Evolutionary conservation across 2,888 invertebrate species (phyloP).

Genomic region (Phengaris alcon): DNA sequence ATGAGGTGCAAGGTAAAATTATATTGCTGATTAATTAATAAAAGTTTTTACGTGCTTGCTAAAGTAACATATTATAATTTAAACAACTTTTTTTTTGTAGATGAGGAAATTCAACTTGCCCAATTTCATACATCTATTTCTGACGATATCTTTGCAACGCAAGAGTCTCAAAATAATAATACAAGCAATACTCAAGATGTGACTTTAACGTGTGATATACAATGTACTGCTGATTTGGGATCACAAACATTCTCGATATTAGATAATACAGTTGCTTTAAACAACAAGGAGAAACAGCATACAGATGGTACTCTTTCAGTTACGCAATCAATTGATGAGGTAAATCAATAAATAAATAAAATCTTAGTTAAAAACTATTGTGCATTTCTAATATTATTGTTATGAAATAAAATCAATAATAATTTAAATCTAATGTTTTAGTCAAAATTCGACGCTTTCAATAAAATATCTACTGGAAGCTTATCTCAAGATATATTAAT

Average conservation of each 20-base stretch:
- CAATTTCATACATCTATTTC: constrained; percentile 35
- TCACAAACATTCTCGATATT: constrained; percentile 56
- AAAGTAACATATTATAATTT: not conserved
- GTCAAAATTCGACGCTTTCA: constrained; percentile 72
- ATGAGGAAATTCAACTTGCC: constrained; percentile 37
- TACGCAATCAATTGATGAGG: constrained; percentile 21
- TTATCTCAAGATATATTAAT: constrained; percentile 64
- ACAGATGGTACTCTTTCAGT: not conserved
- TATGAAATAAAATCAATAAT: not conserved
- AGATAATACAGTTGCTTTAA: constrained; percentile 38
- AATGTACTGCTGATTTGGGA: constrained; percentile 43
- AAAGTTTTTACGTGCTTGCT: too few relatives aligned
- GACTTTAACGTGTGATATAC: constrained; percentile 33
- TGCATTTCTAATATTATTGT: too few relatives aligned
- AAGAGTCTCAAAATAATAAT: constrained; percentile 24
- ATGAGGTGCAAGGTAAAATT: constrained; percentile 32
- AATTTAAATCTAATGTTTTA: constrained; percentile 40
- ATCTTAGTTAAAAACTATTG: not conserved
- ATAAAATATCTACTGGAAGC: constrained; percentile 80
- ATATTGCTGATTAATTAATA: not conserved
- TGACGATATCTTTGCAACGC: constrained; percentile 33
- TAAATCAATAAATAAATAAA: not conserved
- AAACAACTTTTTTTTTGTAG: constrained; percentile 29
- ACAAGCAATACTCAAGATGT: not conserved
- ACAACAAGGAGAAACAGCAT: constrained; percentile 15